Base-by-base conservation (phyloP, 2,113 vertebrate genomes). In the Tauraco erythrolophus region DNA sequence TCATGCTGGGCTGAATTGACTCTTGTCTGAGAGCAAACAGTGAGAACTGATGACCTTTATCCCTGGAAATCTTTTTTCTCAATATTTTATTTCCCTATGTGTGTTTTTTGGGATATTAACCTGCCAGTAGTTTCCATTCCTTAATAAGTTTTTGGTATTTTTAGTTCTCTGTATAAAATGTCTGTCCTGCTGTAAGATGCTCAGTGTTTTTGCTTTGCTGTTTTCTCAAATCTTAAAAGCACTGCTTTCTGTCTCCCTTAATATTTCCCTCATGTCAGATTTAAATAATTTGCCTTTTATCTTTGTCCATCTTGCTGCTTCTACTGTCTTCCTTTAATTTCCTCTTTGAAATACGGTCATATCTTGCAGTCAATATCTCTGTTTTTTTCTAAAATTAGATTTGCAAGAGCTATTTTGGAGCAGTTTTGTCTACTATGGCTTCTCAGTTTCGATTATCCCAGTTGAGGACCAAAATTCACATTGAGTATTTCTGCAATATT, bases 281-380 rank as follows among this genome's bases (percentile, higher is more conserved):
- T 90, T 95, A 91, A 97, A 94, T 96, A 77, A 75, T 66, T 96
- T 93, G 68, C 84, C 88, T 97, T 97, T 97, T 97, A 96, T 98
- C 90, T 96, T 95, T 86, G 76, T 89, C 68, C 13, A 28, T 88
- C 76, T 95, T 65, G 41, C 82, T 81, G 41, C 65, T 96, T 96
- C 79, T 96, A 30, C 88, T 61, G 53, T 82, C 74, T 92, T 94
- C 53, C 80, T 82, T 92, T 96, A 93, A 87, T 97, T 91, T 94
- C 70, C 62, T 78, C 78, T 88, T 89, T 88, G 68, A 82, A 88
- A 43, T 60, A 54, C 5, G 43, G 25, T 95, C 60, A 69, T 70
- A 22, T 53, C 62, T 84, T 87, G 53, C 80, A 93, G 61, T 61
- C 24, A 81, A 11, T 85, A 64, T 51, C 5, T 25, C 39, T 50